These are phyloP conservation scores for Sprattus sprattus DNA, from an alignment of 2,113 vertebrate genomes.

Conservation along the genomic window DNA sequence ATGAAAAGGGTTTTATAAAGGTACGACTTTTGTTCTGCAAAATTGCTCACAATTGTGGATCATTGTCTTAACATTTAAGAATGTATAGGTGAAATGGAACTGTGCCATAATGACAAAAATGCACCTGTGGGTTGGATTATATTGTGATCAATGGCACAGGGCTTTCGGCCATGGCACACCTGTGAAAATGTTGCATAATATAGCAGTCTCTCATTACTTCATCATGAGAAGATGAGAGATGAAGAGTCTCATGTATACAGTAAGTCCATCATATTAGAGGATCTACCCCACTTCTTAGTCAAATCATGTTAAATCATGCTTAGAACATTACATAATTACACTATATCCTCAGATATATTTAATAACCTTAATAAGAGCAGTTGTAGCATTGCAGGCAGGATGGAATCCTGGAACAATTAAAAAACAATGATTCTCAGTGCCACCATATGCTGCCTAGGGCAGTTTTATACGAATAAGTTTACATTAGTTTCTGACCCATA, in stretches of 20 bases:
- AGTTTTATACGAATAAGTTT: no score
- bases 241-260: neutral
- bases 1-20: neutral
- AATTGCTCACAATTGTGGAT: neutral
- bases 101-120: neutral
- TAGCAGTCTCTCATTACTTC: neutral
- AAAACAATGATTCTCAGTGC: no score
- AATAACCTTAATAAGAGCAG: no score
- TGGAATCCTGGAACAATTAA: no score
- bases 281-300: neutral
- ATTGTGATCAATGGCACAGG: neutral
- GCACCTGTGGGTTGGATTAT: neutral
- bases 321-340: no score
- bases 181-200: neutral
- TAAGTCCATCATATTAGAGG: neutral
- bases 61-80: neutral
- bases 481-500: no score
- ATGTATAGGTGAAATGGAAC: neutral
- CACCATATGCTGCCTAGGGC: no score
- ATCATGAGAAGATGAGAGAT: neutral
- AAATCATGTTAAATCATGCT: neutral
- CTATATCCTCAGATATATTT: no score
- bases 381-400: no score
- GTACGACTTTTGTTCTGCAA: neutral
- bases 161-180: neutral